These are phyloP conservation scores for Hemiscyllium ocellatum DNA, from an alignment of 2,113 vertebrate genomes.

Conservation along the genomic window DNA sequence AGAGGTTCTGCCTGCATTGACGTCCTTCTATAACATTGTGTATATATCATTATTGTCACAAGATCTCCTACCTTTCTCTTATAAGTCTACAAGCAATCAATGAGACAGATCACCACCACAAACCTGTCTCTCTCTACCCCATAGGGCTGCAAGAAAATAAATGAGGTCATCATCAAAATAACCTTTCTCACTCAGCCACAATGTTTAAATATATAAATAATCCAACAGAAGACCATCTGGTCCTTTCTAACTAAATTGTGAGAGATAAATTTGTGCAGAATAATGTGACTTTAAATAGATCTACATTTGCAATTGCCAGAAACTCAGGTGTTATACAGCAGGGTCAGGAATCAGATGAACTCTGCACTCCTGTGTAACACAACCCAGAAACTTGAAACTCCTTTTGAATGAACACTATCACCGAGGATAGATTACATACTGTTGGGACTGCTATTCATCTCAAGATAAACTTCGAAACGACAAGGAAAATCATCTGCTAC, in stretches of 20 bases:
- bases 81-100: neutral
- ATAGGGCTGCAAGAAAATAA: neutral
- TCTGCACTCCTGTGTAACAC: no score
- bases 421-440: neutral
- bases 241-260: neutral
- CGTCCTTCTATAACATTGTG: neutral
- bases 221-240: neutral
- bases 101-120: neutral
- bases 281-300: neutral
- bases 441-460: neutral
- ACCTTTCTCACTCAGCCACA: neutral
- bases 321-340: neutral
- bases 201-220: neutral
- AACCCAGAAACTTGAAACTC: neutral
- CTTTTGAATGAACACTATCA: neutral
- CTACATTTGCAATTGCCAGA: neutral
- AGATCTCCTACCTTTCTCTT: neutral
- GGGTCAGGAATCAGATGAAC: neutral
- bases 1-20: neutral
- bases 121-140: neutral
- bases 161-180: neutral
- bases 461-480: neutral
- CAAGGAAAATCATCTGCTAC: neutral
- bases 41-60: neutral
- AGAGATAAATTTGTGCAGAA: neutral